Evolutionary conservation across 1,140 invertebrate species (phyloP), one percentile per base, ranked within the genome.

Genomic region (Cecropterus lyciades): DNA sequence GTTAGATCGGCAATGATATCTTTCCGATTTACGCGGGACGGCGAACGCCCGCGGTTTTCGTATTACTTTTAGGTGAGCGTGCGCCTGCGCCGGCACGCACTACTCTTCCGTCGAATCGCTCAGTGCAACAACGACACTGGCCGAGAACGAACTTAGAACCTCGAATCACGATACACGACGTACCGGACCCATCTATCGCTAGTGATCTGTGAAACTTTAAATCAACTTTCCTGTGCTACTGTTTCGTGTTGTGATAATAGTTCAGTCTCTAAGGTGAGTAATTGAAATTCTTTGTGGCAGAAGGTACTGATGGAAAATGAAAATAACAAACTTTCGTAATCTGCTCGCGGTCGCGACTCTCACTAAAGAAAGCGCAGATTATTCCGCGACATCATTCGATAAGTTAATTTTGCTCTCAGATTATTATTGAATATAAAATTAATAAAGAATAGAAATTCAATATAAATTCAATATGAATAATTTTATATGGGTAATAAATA

Each of bases 81-180:
- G 84, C 85, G 85, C 82, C 65, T 65, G 81, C 80, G 79, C 85
- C 72, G 63, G 62, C 73, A 82, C 85, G 85, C 85, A 87, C 80
- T 71, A 73, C 65, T 87, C 82, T 86, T 86, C 87, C 80, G 81
- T 78, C 70, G 71, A 67, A 66, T 59, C 68, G 81, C 84, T 87
- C 88, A 91, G 86, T 91, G 83, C 75, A 73, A 80, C 80, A 68
- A 82, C 82, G 82, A 82, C 88, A 83, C 78, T 85, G 77, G 84
- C 77, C 75, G 84, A 80, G 86, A 80, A 81, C 82, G 82, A 88
- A 89, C 86, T 87, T 82, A 79, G 81, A 73, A 82, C 75, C 75
- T 75, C 75, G 68, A 82, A 79, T 57, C 66, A 70, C 65, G 60
- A 77, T 51, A 67, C 69, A 66, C 72, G 69, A 67, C 67, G 45